Evolutionary conservation across 2,888 invertebrate genomes (phyloP), one percentile per base, ranked within the genome.

Genomic region (Campaea margaritaria): DNA sequence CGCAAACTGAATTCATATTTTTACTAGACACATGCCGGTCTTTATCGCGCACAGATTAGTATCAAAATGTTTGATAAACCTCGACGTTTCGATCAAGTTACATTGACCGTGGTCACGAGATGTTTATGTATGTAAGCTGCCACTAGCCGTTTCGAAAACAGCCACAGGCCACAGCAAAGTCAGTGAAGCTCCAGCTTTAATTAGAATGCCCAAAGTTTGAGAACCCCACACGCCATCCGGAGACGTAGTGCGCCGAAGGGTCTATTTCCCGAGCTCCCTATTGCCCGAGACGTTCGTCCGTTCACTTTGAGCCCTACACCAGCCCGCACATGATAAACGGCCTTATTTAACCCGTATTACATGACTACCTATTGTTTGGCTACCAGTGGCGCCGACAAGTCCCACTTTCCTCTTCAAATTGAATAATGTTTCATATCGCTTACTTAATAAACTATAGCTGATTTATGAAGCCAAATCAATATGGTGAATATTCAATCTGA

Each of bases 271-370:
- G 68, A 69, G 72, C 74, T 79, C 79, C 82, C 75, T 71, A 70
- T 52, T 68, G 72, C 77, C 74, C 74, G 74, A 78, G 78, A 73
- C 74, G 76, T 74, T 78, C 69, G 70, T 73, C 43, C 61, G 74
- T 75, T 73, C 72, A 76, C 78, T 78, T 70, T 76, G 75, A 78
- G 78, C 76, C 75, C 76, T 76, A 74, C 74, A 78, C 82, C 74
- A 78, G 39, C 76, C 78, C 80, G 74, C 72, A 73, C 74, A 79
- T 80, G 78, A 86, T 83, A 87, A 75, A 28, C 58, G 51, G n/a
- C n/a, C n/a, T n/a, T n/a, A 77, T 75, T 81, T 76, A 75, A 82
- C 82, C 81, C 84, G 79, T 82, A 83, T 82, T 79, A 76, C 73
- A 77, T 76, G 79, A 81, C 78, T 79, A 82, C 76, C 74, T 77